Conservation (phyloP, 2,113 vertebrate genomes). For the Cottus gobio region DNA sequence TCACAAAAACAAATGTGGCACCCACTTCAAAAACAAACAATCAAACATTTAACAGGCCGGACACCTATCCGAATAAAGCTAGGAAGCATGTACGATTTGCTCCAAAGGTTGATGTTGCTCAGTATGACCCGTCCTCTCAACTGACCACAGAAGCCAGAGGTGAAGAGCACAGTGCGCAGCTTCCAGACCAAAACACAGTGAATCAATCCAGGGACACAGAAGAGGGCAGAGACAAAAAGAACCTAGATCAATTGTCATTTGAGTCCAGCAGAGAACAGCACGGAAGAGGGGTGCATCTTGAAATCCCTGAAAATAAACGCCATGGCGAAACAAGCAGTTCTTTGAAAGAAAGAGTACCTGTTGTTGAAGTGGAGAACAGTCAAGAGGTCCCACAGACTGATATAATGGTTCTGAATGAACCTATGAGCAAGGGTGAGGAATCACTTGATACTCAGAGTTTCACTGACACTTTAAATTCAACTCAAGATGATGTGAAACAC, state of each 20-base stretch:
- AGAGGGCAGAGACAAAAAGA: background rate
- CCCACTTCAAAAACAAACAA: constrained; percentile 12
- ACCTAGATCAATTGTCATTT: background rate
- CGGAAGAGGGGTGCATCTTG: constrained; percentile 19
- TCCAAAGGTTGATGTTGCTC: constrained; percentile 29
- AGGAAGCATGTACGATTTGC: constrained; percentile 77
- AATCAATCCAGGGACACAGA: background rate
- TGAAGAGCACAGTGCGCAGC: background rate
- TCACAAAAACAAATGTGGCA: constrained; percentile 16
- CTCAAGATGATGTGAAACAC: constrained; percentile 13
- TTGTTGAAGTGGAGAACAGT: background rate
- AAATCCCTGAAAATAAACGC: constrained; percentile 33
- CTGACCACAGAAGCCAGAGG: constrained; percentile 1
- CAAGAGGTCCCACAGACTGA: constrained; percentile 27
- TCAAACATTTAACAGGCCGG: background rate
- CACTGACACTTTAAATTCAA: constrained; percentile 19
- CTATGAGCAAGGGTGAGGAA: background rate
- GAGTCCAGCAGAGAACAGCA: constrained; percentile 15
- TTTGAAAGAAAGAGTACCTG: background rate
- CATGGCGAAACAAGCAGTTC: background rate
- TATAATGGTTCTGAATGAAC: constrained; percentile 1
- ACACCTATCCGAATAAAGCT: constrained; percentile 39
- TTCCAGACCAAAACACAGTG: background rate
- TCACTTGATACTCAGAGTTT: background rate
- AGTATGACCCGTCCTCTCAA: constrained; percentile 15